Percentiles rank a stretch among this genome's conserved stretches.
Conservation (phyloP, 2,797 vertebrate species). For the Clarias fuscus region DNA sequence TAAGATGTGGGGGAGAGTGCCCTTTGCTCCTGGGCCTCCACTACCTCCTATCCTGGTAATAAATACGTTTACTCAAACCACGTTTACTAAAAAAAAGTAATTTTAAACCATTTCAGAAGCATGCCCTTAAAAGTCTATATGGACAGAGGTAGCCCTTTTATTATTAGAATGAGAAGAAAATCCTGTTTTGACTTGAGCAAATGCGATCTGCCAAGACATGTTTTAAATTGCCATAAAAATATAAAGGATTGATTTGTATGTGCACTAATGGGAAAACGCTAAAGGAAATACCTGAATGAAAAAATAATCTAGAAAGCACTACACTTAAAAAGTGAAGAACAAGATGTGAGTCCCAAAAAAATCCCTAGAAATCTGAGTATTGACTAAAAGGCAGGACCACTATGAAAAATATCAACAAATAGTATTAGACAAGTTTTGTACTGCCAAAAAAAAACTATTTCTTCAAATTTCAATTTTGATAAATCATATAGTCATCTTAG, state of each 20-base stretch:
- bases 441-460: neutral
- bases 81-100: too few species aligned
- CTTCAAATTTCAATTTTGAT: neutral
- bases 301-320: neutral
- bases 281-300: neutral
- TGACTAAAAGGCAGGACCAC: neutral
- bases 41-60: slow-evolving; percentile 89
- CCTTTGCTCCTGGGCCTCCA: slow-evolving; percentile 87
- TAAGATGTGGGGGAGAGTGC: slow-evolving; percentile 98
- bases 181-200: neutral
- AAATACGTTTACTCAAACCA: neutral
- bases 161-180: neutral
- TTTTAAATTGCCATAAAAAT: neutral
- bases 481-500: neutral
- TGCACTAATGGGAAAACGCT: too few species aligned
- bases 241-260: neutral
- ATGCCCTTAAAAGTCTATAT: neutral
- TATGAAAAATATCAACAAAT: neutral
- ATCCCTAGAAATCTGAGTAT: neutral
- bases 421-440: neutral
- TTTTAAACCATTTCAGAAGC: neutral
- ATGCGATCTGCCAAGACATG: neutral
- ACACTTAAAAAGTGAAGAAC: neutral
- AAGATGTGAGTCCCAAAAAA: neutral
- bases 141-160: neutral